Evolutionary conservation across 2,797 vertebrate genomes (phyloP).

Genomic region (Lacerta bilineata): DNA sequence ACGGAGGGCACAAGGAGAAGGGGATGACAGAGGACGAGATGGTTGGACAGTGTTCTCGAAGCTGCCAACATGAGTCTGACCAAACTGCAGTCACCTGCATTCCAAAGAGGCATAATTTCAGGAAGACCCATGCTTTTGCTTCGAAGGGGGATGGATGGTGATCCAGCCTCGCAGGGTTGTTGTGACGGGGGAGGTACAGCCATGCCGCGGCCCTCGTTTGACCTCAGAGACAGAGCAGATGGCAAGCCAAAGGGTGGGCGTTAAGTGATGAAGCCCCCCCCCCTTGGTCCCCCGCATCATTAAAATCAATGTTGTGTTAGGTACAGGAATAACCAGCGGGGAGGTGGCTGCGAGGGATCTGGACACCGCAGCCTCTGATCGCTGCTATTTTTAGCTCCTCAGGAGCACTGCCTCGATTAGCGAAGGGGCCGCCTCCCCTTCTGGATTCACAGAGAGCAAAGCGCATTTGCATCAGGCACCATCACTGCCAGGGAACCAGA

Average conservation of each 20-base stretch:
- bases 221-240: neutral
- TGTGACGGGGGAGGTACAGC: neutral
- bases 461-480: constrained; percentile 40
- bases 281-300: neutral
- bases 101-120: neutral
- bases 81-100: neutral
- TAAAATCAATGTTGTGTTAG: constrained; percentile 28
- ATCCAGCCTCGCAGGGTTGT: neutral
- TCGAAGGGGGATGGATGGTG: neutral
- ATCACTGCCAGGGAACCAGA: constrained; percentile 53
- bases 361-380: constrained; percentile 72
- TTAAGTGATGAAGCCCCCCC: neutral
- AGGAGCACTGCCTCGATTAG: constrained; percentile 69
- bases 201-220: no score
- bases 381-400: constrained; percentile 72
- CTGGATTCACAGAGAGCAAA: constrained; percentile 5
- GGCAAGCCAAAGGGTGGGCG: neutral
- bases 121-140: neutral
- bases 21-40: no score
- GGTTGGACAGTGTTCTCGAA: no score
- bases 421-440: constrained; percentile 55
- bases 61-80: no score
- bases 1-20: no score
- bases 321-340: constrained; percentile 67
- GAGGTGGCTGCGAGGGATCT: constrained; percentile 68